These are phyloP conservation scores for Dreissena polymorpha DNA, from an alignment of 1,140 invertebrate genomes.

Conservation along the genomic window DNA sequence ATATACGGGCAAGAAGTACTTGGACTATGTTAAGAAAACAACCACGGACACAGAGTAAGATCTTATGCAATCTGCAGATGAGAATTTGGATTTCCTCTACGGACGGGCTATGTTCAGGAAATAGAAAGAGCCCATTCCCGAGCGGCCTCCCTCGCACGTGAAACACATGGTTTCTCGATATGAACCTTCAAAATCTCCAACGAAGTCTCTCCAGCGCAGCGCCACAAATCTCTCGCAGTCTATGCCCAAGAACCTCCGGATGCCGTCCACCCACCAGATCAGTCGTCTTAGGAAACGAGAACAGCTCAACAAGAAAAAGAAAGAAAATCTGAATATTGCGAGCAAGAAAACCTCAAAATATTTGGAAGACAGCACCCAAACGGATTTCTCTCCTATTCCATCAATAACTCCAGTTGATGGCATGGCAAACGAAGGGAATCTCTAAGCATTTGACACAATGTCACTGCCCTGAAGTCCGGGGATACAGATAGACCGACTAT, in stretches of 20 bases:
- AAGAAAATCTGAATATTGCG: no score
- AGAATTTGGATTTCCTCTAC: constrained; percentile 62
- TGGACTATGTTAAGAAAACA: constrained; percentile 65
- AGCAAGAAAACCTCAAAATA: no score
- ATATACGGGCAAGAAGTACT: constrained; percentile 70
- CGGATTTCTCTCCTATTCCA: no score
- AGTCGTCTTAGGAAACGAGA: constrained; percentile 36
- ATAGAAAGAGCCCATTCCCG: no score
- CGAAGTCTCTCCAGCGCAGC: constrained; percentile 30
- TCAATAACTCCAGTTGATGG: constrained; percentile 23
- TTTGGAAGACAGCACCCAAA: no score
- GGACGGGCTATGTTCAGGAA: constrained; percentile 65
- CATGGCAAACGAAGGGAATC: constrained; percentile 8
- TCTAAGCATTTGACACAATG: not conserved
- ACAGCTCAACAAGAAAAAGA: constrained; percentile 8
- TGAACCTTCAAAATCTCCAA: constrained; percentile 16
- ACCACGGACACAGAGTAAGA: constrained; percentile 55
- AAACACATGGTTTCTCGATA: constrained; percentile 33
- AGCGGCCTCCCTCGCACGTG: constrained; percentile 47
- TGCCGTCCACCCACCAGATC: constrained; percentile 40
- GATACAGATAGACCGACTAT: not conserved
- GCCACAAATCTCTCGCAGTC: constrained; percentile 26
- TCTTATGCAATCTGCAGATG: constrained; percentile 45
- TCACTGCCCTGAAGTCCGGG: constrained; percentile 5
- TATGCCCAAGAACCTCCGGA: not conserved